Base-by-base conservation (phyloP, 92 coral and sea anemone species). In the Epizoanthus illoricatus region DNA sequence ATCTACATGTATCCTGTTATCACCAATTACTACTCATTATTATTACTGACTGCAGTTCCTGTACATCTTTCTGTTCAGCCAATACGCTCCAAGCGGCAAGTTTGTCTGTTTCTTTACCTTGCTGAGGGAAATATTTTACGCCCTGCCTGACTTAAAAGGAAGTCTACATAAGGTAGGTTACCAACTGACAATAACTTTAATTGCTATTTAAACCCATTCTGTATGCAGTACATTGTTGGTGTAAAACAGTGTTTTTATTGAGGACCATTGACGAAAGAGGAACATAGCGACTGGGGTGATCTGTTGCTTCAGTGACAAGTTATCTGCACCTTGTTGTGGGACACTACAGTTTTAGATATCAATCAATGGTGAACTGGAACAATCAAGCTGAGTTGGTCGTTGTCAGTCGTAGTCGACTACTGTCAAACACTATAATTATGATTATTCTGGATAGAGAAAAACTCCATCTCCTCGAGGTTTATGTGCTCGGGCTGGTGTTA, bases 71-170 rank as follows among this genome's bases (percentile, higher is more conserved):
- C 20, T 8, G 59, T 24, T 71, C 80, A 93, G 97, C 42, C 85
- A 86, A 58, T 80, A 90, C 56, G 84, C 89, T 41, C 91, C 88
- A 64, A 60, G 84, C 24, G 87, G 90, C 23, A 87, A 86, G 45
- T 82, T 90, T 43, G 75, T 84, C 17, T 94, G 99, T 71, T 96
- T 93, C 86, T 96, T 96, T 74, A 81, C 93, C 43, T 64, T 96
- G 41, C 87, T 96, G 73, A 87, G 98, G 69, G 99, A 96, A 58
- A 81, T 96, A 23, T 94, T 96, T 71, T 71, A 70, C 57, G 85
- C 80, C 57, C 85, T 94, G 72, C 89, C 93, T 3, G 99, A 96
- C 86, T 82, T 81, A 10, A 94, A 94, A 81, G 95, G 92, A 20
- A 94, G 86, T 65, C 67, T 94, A 69, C 94, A 92, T 55, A 92